Conservation (phyloP, 2,888 invertebrate genomes). For the Halocaridina rubra region DNA sequence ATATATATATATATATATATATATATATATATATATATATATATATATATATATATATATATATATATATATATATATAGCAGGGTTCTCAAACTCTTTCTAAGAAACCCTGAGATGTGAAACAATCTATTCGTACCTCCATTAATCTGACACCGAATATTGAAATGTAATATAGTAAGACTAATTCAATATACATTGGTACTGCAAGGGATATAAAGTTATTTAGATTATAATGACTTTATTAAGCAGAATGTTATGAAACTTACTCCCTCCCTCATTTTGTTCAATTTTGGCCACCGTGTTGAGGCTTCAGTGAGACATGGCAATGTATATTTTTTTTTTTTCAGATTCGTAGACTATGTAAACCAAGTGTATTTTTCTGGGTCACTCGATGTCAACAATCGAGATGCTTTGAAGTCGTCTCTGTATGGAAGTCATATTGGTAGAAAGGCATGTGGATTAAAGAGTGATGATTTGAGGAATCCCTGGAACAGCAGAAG, state of each 20-base stretch:
- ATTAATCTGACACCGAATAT: no score
- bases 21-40: constrained; percentile 19
- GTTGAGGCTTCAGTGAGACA: not conserved
- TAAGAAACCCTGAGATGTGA: no score
- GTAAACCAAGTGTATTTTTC: constrained; percentile 65
- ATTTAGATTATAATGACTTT: no score
- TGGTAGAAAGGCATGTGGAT: not conserved
- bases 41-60: constrained; percentile 18
- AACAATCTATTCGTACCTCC: no score
- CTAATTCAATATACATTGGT: no score
- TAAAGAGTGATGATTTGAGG: not conserved
- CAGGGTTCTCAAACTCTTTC: no score
- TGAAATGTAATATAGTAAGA: no score
- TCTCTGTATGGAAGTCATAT: constrained; percentile 4
- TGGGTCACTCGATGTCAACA: constrained; percentile 64
- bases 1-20: constrained; percentile 19
- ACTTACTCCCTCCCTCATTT: not conserved
- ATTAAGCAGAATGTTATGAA: no score
- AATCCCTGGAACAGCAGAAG: no score
- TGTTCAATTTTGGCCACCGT: not conserved
- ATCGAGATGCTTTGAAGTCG: constrained; percentile 52
- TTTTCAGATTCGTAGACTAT: constrained; percentile 64
- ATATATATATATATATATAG: not conserved
- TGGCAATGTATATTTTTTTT: not conserved
- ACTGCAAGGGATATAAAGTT: no score